Evolutionary conservation across 2,113 vertebrate genomes (phyloP).

Genomic region (Gambusia holbrooki): DNA sequence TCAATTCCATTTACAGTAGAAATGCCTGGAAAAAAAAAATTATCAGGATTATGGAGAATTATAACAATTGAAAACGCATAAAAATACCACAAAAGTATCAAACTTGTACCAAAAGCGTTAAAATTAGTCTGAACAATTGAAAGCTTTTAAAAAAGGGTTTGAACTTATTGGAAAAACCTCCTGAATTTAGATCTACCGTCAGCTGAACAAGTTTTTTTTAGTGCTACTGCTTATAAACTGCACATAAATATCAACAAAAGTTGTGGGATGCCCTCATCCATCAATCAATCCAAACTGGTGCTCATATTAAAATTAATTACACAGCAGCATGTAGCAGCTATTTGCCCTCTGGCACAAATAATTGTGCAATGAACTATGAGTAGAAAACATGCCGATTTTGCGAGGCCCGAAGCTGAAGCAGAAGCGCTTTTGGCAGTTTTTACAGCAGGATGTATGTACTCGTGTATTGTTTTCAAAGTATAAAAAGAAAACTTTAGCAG

Average conservation of each 20-base stretch:
- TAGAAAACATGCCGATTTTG: not conserved
- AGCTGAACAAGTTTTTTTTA: not conserved
- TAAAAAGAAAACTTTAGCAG: not conserved
- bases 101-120: not conserved
- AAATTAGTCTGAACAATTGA: conserved; percentile 11
- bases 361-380: not conserved
- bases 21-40: conserved; percentile 7
- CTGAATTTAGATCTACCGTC: not conserved
- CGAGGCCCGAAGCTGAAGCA: not conserved
- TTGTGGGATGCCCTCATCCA: not conserved
- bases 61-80: not conserved
- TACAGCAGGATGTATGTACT: not conserved
- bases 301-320: not conserved
- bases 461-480: not conserved
- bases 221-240: not conserved
- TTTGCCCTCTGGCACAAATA: not conserved
- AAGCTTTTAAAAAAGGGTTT: not conserved
- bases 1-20: conserved; percentile 34
- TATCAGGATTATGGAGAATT: not conserved
- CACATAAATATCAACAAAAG: not conserved
- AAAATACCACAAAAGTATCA: conserved; percentile 4
- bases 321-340: not conserved
- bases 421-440: not conserved
- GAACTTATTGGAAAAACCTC: not conserved
- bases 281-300: not conserved